A percentile compares a stretch with the other conserved stretches of the same genome.
phyloP scores from a whole-genome alignment of 37 sponge, comb jelly and placozoan species.

The Hexactinellida sp. region DNA sequence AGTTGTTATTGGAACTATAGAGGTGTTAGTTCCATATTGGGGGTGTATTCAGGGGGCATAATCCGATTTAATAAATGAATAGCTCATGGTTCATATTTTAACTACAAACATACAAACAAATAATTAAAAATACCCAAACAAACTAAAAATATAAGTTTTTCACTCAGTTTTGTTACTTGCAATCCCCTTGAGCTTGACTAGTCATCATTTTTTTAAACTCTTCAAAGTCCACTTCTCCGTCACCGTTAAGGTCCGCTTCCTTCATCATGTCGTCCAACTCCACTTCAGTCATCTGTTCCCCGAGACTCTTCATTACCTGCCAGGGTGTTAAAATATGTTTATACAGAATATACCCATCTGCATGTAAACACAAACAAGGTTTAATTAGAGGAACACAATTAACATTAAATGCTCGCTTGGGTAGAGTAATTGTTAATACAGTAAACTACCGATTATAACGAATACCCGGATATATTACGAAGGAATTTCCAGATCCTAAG shows the following conservation, averaged over 20 bases:
- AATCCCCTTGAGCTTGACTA: neutral
- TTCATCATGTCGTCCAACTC: constrained; percentile 11
- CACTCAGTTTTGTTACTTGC: neutral
- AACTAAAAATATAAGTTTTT: neutral
- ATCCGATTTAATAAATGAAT: too few relatives aligned
- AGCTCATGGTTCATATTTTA: neutral
- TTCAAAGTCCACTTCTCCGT: neutral
- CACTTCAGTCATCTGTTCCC: neutral
- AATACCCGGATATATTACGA: too few relatives aligned
- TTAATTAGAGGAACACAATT: too few relatives aligned
- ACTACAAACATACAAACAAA: neutral
- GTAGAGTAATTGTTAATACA: too few relatives aligned
- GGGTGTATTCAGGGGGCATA: too few relatives aligned
- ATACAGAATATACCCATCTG: too few relatives aligned
- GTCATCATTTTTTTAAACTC: neutral
- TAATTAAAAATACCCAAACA: neutral
- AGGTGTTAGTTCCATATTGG: too few relatives aligned
- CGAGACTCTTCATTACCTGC: neutral
- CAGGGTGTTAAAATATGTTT: neutral
- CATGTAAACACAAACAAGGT: too few relatives aligned
- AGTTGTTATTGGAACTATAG: too few relatives aligned
- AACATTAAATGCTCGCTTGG: too few relatives aligned
- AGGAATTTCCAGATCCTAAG: too few relatives aligned
- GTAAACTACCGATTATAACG: too few relatives aligned
- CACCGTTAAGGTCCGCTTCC: neutral